A percentile compares a stretch with the other conserved stretches of the same genome.
These are phyloP conservation scores for Chromobotia macracanthus DNA, from an alignment of 2,797 vertebrate species.

Conservation along the genomic window DNA sequence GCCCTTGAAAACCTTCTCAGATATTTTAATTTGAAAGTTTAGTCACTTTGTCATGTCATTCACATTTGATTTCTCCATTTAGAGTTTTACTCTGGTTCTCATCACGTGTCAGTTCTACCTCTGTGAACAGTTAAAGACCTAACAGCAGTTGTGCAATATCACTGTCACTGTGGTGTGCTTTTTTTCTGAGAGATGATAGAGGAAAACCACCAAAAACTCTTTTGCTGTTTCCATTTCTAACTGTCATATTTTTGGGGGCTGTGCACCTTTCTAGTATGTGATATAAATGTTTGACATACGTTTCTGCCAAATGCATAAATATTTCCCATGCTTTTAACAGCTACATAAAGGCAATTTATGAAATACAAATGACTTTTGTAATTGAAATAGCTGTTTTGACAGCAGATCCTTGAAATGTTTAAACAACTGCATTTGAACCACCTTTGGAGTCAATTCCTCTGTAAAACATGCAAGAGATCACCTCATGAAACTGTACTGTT, in stretches of 20 bases:
- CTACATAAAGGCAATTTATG: neutral
- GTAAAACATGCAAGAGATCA: neutral
- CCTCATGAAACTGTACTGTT: neutral
- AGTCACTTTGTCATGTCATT: neutral
- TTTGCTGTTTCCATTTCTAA: neutral
- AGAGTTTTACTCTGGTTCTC: neutral
- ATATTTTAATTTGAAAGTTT: neutral
- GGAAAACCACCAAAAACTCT: constrained; percentile 14
- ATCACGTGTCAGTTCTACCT: neutral
- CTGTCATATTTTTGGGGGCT: constrained; percentile 9
- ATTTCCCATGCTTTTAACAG: neutral
- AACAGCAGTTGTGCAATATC: constrained; percentile 4
- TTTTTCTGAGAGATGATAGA: neutral
- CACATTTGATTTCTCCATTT: neutral
- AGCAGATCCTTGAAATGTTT: too few species aligned
- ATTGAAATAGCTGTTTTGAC: neutral
- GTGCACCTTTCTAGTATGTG: neutral
- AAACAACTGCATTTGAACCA: neutral
- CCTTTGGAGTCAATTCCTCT: too few species aligned
- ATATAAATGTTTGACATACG: neutral
- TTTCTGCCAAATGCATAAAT: too few species aligned
- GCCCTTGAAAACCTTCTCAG: too few species aligned
- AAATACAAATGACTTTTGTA: neutral
- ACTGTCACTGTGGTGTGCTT: neutral
- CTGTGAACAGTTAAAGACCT: neutral